Base-by-base conservation (phyloP, 2,797 vertebrate genomes). In the Hafferia zeledoni region DNA sequence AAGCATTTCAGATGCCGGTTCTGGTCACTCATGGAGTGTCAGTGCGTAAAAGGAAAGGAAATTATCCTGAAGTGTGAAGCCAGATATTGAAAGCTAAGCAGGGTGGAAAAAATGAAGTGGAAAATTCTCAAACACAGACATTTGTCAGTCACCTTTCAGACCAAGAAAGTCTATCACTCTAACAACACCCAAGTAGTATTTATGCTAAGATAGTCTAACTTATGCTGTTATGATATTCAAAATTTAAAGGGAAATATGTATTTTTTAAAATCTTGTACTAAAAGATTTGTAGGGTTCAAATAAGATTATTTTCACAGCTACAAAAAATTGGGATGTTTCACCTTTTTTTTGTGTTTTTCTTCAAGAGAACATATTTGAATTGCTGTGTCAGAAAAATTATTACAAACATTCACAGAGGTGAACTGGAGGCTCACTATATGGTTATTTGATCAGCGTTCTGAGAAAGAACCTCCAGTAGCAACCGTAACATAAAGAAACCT, bases 231-330 rank as follows among this genome's bases (percentile, higher is more conserved):
- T 77, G 49, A 31, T 5, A 52, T 16, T 49, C 12, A 59, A 37
- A 81, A 67, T 83, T 80, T 68, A 63, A 37, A 64, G 16, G 19
- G 1, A 88, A 85, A 71, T 17, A 25, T 0, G 15, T 71, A 20
- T 47, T 17, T 10, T 0, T 1, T 10, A 59, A 59, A 61, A 30
- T 13, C 11, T 39, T 9, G 3, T 31, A 57, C 11, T 43, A 37
- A 72, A 89, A 68, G 10, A 37, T 63, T 59, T 50, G 2, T 69
- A 67, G 11, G 11, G 11, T 49, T 75, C 39, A 46, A 46, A 46
- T 33, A 67, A 57, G 17, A 20, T 41, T 47, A 63, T 74, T 75
- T 49, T 41, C 9, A 46, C 13, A 9, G 2, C 20, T 65, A 39
- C 22, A 30, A 80, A 80, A 75, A 53, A 18, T 30, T 2, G 2